A percentile compares a stretch with the other conserved stretches of the same genome.
Conservation (phyloP, 2,888 invertebrate genomes). For the Drosophila kanekoi region DNA sequence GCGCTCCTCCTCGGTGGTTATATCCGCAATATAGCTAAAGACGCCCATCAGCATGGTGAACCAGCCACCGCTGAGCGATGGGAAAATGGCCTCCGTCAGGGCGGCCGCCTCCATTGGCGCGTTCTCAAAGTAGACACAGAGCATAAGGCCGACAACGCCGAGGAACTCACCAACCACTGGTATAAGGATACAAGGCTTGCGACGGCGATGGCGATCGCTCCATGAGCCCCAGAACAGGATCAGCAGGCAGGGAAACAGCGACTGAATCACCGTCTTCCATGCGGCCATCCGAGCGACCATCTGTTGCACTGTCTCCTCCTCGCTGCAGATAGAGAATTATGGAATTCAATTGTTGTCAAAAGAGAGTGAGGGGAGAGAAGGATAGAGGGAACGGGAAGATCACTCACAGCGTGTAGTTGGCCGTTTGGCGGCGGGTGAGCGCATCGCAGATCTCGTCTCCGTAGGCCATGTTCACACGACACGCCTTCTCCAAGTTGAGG, state of each 20-base stretch:
- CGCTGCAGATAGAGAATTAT: slow-evolving; percentile 79
- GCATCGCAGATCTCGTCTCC: slow-evolving; percentile 91
- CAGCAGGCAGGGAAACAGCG: slow-evolving; percentile 91
- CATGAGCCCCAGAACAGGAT: slow-evolving; percentile 93
- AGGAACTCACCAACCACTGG: slow-evolving; percentile 93
- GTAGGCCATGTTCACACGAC: slow-evolving; percentile 92
- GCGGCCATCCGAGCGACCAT: slow-evolving; percentile 92
- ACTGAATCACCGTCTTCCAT: slow-evolving; percentile 94
- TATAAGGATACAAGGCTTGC: slow-evolving; percentile 91
- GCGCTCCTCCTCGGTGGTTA: slow-evolving; percentile 92
- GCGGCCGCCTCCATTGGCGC: slow-evolving; percentile 93
- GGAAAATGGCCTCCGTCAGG: slow-evolving; percentile 92
- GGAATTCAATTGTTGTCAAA: not conserved
- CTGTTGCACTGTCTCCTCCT: slow-evolving; percentile 89
- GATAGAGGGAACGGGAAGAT: not conserved
- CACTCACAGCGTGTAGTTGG: slow-evolving; percentile 86
- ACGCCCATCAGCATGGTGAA: slow-evolving; percentile 96
- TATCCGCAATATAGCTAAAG: slow-evolving; percentile 95
- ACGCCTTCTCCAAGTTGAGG: slow-evolving; percentile 94
- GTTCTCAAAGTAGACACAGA: slow-evolving; percentile 92
- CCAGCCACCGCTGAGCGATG: slow-evolving; percentile 93
- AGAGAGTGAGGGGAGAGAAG: too few relatives aligned
- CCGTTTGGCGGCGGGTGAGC: slow-evolving; percentile 90
- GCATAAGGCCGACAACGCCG: slow-evolving; percentile 91
- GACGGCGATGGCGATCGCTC: slow-evolving; percentile 87